Conservation (phyloP, 2,797 vertebrate species). For the Australoheros facetus region DNA sequence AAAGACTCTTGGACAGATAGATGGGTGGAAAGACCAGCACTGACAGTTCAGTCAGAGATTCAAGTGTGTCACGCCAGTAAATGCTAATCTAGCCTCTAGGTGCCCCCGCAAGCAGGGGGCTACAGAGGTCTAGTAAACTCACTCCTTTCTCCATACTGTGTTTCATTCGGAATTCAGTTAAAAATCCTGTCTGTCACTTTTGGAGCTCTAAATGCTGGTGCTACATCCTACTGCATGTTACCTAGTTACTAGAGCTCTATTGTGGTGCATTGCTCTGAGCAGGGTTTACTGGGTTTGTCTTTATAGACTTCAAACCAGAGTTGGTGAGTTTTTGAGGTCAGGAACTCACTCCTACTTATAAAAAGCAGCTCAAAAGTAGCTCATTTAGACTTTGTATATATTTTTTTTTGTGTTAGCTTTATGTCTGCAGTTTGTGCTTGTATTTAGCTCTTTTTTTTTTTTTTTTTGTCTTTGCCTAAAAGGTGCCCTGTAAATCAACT, state of each 20-base stretch:
- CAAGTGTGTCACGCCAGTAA: not conserved
- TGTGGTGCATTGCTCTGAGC: not conserved
- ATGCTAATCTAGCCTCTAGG: conserved; percentile 1
- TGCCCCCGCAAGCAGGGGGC: not conserved
- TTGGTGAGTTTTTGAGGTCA: not conserved
- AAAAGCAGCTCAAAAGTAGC: not conserved
- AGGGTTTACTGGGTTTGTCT: not conserved
- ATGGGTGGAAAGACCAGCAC: not conserved
- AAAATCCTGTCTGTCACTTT: conserved; percentile 13
- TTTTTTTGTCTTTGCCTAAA: not conserved
- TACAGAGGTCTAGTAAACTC: not conserved
- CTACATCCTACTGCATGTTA: not conserved
- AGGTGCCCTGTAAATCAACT: not conserved
- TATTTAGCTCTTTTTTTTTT: not conserved
- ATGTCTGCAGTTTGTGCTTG: not conserved
- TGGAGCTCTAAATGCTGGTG: not conserved
- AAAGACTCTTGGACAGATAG: not conserved
- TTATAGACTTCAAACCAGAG: not conserved
- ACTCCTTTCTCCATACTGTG: not conserved
- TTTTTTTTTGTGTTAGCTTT: not conserved
- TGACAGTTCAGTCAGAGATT: not conserved
- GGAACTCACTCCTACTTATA: not conserved
- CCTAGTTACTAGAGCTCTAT: not conserved
- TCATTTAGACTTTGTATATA: not conserved
- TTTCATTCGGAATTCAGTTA: conserved; percentile 3